These are phyloP conservation scores for Mormyrus lacerda DNA, from an alignment of 2,113 vertebrate species.

Conservation along the genomic window DNA sequence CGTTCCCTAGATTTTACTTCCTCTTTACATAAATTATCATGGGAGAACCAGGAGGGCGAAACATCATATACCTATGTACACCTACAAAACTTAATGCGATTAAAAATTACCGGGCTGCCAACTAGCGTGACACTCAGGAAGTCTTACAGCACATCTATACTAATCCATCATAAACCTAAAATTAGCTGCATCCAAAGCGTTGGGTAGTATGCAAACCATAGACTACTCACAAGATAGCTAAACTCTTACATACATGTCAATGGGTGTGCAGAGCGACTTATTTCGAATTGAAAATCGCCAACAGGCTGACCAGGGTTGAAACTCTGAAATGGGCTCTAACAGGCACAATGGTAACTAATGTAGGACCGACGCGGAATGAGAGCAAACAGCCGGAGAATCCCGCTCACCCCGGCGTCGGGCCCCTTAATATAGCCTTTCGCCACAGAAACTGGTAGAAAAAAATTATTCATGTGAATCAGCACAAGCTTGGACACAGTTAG, in stretches of 20 bases:
- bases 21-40: not conserved
- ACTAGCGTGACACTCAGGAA: not conserved
- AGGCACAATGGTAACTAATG: constrained; percentile 45
- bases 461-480: constrained; percentile 51
- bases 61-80: not conserved
- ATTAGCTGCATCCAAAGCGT: not conserved
- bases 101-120: not conserved
- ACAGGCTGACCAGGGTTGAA: not conserved
- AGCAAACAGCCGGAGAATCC: constrained; percentile 52
- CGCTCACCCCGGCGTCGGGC: constrained; percentile 41
- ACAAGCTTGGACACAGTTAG: constrained; percentile 1
- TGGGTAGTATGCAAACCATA: not conserved
- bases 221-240: not conserved
- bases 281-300: not conserved
- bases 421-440: constrained; percentile 38
- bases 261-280: no score
- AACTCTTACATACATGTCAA: not conserved
- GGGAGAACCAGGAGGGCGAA: not conserved
- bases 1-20: not conserved
- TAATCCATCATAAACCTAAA: not conserved
- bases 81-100: not conserved
- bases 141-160: not conserved
- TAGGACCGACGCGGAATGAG: constrained; percentile 47
- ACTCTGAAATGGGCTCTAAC: not conserved
- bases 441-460: constrained; percentile 45